A percentile compares a stretch with the other conserved stretches of the same genome.
Conservation (phyloP, 2,888 invertebrate species). For the Choreutis nemorana region DNA sequence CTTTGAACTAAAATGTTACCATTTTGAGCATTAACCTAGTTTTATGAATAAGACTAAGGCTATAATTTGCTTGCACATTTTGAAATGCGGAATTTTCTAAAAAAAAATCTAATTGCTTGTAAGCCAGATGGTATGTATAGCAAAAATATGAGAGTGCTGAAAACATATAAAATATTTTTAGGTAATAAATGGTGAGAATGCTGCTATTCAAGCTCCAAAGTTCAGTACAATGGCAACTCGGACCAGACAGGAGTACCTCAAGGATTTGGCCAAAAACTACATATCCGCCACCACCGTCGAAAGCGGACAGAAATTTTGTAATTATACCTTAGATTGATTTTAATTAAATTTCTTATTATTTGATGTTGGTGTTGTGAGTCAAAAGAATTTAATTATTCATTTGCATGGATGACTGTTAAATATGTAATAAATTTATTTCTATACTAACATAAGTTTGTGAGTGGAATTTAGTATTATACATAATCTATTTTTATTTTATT, state of each 20-base stretch:
- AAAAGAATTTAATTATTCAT: neutral
- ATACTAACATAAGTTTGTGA: neutral
- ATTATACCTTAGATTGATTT: slow-evolving; percentile 15
- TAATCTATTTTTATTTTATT: slow-evolving; percentile 18
- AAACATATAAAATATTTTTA: slow-evolving; percentile 21
- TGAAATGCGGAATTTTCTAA: too few relatives aligned
- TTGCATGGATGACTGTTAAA: neutral
- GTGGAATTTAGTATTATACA: neutral
- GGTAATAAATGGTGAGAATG: slow-evolving; percentile 96
- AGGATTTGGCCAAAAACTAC: slow-evolving; percentile 88
- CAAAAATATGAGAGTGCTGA: neutral
- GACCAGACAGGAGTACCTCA: slow-evolving; percentile 94
- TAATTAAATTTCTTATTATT: neutral
- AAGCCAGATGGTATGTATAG: too few relatives aligned
- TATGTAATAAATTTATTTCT: neutral
- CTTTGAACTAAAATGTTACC: too few relatives aligned
- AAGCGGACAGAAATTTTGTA: slow-evolving; percentile 87
- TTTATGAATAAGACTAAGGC: too few relatives aligned
- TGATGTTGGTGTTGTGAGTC: neutral
- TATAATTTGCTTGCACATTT: too few relatives aligned
- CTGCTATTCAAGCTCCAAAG: slow-evolving; percentile 94
- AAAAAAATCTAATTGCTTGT: too few relatives aligned
- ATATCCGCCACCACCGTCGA: slow-evolving; percentile 83
- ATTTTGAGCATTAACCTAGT: too few relatives aligned
- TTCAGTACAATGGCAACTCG: slow-evolving; percentile 97